Evolutionary conservation across 1,140 invertebrate genomes (phyloP).

Genomic region (Papilio aristodemus): DNA sequence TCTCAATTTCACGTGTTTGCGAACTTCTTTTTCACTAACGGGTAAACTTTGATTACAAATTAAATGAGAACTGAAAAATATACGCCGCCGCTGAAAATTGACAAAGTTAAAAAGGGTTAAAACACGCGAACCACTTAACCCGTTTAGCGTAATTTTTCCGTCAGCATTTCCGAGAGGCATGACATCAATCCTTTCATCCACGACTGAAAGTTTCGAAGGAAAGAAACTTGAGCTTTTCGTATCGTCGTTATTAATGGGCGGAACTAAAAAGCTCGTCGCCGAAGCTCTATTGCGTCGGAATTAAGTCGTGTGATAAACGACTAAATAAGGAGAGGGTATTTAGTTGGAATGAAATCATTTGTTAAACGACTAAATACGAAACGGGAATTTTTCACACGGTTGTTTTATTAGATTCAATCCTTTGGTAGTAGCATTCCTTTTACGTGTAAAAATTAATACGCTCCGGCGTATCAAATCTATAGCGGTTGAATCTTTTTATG

Average conservation of each 20-base stretch:
- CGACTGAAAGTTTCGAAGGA: neutral
- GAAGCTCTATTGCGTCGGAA: slow-evolving; percentile 7
- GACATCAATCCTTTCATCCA: slow-evolving; percentile 21
- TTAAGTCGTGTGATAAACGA: slow-evolving; percentile 14
- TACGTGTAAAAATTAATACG: too few species aligned
- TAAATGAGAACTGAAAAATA: slow-evolving; percentile 10
- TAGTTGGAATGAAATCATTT: slow-evolving; percentile 5
- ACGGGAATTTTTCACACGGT: neutral
- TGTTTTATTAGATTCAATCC: neutral
- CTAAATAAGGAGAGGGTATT: neutral
- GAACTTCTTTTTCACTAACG: neutral
- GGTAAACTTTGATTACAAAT: slow-evolving; percentile 15
- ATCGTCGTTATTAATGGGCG: slow-evolving; percentile 2
- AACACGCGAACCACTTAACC: slow-evolving; percentile 18
- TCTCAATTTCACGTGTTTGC: neutral
- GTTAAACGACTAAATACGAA: slow-evolving; percentile 2
- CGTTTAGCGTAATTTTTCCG: slow-evolving; percentile 23
- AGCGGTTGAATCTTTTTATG: too few species aligned
- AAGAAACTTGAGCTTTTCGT: slow-evolving; percentile 16
- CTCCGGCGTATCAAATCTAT: too few species aligned
- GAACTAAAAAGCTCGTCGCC: neutral
- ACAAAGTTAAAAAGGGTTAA: slow-evolving; percentile 10
- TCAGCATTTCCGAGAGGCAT: neutral
- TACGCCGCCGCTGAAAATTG: neutral
- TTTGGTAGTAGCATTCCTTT: neutral